phyloP scores from a whole-genome alignment of 2,113 vertebrate species.

The Turnix velox region DNA sequence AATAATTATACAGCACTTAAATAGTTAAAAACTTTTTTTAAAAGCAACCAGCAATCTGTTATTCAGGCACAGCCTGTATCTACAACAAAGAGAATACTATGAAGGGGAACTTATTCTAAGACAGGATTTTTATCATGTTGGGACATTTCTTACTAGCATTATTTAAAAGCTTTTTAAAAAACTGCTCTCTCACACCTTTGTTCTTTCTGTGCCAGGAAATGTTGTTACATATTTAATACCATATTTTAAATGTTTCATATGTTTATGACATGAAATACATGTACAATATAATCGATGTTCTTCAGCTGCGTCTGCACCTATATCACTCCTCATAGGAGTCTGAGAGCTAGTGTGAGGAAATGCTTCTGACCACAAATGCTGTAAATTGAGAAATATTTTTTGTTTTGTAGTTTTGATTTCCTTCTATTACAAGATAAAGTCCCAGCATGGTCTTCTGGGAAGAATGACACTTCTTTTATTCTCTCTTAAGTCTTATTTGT shows the following conservation, averaged over 20 bases:
- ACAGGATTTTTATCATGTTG: slow-evolving; percentile 52
- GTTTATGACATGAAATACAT: slow-evolving; percentile 68
- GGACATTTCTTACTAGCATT: slow-evolving; percentile 62
- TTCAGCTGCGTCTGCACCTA: background rate
- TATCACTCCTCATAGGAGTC: background rate
- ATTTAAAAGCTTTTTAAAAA: slow-evolving; percentile 67
- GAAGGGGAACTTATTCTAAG: slow-evolving; percentile 17
- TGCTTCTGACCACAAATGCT: background rate
- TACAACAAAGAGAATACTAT: slow-evolving; percentile 60
- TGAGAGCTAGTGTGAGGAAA: background rate
- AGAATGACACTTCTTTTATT: background rate
- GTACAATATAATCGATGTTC: slow-evolving; percentile 47
- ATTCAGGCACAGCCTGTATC: background rate
- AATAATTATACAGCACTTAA: background rate
- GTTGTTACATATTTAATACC: slow-evolving; percentile 63
- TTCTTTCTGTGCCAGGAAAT: slow-evolving; percentile 55
- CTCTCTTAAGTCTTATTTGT: background rate
- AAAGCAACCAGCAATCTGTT: background rate
- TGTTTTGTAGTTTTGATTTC: background rate
- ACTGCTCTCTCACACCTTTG: slow-evolving; percentile 38
- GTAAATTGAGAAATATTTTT: background rate
- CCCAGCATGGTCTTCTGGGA: background rate
- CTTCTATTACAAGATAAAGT: background rate
- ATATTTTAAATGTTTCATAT: slow-evolving; percentile 70
- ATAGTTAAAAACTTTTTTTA: background rate